These are phyloP conservation scores for Caenorhabditis inopinata DNA, from an alignment of 1,140 invertebrate genomes.

Conservation along the genomic window DNA sequence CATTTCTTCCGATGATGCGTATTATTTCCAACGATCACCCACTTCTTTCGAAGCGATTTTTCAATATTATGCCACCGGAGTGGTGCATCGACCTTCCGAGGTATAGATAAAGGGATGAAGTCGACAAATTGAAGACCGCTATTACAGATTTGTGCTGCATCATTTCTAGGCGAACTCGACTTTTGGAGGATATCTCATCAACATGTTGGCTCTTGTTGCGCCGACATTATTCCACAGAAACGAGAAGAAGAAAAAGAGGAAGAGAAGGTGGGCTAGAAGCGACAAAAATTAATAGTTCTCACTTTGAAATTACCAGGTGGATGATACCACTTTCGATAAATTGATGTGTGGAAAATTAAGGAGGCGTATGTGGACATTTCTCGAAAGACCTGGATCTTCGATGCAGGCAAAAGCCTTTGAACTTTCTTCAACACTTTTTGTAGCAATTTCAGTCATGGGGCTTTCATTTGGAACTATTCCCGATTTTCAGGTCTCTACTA, in stretches of 20 bases:
- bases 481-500: slow-evolving; percentile 58
- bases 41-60: slow-evolving; percentile 59
- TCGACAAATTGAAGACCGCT: background rate
- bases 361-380: slow-evolving; percentile 64
- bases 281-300: background rate
- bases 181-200: slow-evolving; percentile 62
- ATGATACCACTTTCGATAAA: slow-evolving; percentile 64
- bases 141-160: slow-evolving; percentile 58
- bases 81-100: slow-evolving; percentile 62
- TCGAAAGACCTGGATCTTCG: slow-evolving; percentile 64
- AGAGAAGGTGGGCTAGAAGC: slow-evolving; percentile 55
- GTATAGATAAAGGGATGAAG: background rate
- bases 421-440: slow-evolving; percentile 64
- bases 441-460: slow-evolving; percentile 64
- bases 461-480: slow-evolving; percentile 65
- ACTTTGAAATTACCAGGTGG: slow-evolving; percentile 47
- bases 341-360: slow-evolving; percentile 59
- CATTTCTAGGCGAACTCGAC: slow-evolving; percentile 61
- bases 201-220: slow-evolving; percentile 62
- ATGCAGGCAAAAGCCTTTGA: slow-evolving; percentile 65
- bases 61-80: slow-evolving; percentile 64
- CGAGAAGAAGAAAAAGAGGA: slow-evolving; percentile 56
- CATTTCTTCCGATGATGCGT: slow-evolving; percentile 47
- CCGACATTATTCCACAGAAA: slow-evolving; percentile 58
- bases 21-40: slow-evolving; percentile 64